phyloP scores from a whole-genome alignment of 2,113 vertebrate species.

The Meles meles region DNA sequence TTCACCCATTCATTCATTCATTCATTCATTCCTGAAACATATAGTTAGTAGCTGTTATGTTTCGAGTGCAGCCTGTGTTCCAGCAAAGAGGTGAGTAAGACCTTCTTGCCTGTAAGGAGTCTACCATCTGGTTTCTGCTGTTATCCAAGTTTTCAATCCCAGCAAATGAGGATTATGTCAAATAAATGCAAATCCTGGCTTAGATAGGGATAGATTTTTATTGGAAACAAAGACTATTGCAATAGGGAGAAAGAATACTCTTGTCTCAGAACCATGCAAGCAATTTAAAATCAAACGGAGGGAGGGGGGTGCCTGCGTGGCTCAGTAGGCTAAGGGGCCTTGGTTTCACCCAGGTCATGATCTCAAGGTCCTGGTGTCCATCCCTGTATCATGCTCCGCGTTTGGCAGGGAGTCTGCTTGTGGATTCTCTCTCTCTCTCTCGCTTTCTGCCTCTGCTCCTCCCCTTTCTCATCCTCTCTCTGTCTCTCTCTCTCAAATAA shows the following conservation, averaged over 20 bases:
- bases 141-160: neutral
- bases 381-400: accelerated
- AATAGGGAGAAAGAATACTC: neutral
- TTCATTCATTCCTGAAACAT: neutral
- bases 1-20: neutral
- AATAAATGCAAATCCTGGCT: neutral
- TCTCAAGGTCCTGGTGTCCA: neutral
- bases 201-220: neutral
- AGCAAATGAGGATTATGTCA: neutral
- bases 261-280: neutral
- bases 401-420: neutral
- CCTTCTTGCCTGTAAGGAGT: neutral
- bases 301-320: neutral
- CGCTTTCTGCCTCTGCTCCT: neutral
- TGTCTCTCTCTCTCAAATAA: neutral
- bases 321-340: neutral
- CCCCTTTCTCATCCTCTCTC: neutral
- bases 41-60: neutral
- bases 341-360: neutral
- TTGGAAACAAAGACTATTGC: neutral
- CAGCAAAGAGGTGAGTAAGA: neutral
- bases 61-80: neutral
- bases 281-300: neutral
- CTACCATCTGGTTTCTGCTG: neutral
- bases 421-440: neutral